A percentile compares a stretch with the other conserved stretches of the same genome.
Evolutionary conservation across 1,140 invertebrate species (phyloP).

Genomic region (Nasonia vitripennis): DNA sequence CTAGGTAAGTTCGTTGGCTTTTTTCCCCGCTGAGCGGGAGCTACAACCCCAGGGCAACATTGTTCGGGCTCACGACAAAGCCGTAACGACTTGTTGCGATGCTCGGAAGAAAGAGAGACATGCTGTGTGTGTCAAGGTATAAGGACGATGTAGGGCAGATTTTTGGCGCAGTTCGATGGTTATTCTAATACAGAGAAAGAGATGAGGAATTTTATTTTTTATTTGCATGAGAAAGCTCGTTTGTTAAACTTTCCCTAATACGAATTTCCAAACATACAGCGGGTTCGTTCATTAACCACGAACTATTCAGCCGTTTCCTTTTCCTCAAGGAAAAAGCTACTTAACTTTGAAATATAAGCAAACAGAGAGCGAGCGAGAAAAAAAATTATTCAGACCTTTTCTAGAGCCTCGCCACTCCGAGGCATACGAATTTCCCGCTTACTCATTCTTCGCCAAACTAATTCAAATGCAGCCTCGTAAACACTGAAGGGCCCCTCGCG

Average conservation of each 20-base stretch:
- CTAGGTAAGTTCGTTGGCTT: conserved; percentile 14
- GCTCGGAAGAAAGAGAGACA: not conserved
- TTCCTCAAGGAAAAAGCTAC: not conserved
- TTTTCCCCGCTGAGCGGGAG: not conserved
- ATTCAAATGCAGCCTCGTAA: not conserved
- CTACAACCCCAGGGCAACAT: not conserved
- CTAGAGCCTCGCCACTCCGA: not conserved
- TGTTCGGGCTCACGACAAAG: conserved; percentile 19
- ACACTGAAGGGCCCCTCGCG: not conserved
- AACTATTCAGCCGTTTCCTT: not conserved
- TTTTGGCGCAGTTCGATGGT: not conserved
- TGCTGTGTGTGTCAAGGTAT: not conserved
- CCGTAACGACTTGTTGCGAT: conserved; percentile 39
- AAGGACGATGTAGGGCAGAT: conserved; percentile 9
- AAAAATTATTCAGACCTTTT: conserved; percentile 28
- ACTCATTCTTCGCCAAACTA: not conserved
- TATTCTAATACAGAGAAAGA: too few species aligned
- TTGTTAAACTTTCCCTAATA: too few species aligned
- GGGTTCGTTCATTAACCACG: too few species aligned
- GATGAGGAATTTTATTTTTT: too few species aligned
- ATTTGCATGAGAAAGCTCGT: too few species aligned
- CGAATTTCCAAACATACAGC: too few species aligned
- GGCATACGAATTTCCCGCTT: not conserved
- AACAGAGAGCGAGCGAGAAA: not conserved
- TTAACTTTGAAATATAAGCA: not conserved